These are phyloP conservation scores for Pterois miles DNA, from an alignment of 2,797 vertebrate genomes.

Conservation along the genomic window DNA sequence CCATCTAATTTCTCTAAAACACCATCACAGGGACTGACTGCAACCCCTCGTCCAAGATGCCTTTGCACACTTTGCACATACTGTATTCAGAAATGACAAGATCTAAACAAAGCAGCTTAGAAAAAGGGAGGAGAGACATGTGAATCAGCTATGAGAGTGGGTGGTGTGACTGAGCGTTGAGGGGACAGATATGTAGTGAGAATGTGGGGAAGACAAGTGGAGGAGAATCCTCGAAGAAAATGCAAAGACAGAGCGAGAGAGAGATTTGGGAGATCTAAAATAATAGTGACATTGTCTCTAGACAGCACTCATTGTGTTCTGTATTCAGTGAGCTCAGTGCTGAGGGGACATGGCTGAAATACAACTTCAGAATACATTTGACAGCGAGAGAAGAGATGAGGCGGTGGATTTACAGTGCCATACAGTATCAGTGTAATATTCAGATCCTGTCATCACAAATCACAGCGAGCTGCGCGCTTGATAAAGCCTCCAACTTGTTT, in stretches of 20 bases:
- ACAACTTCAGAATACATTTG: constrained; percentile 76
- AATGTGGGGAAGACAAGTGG: constrained; percentile 50
- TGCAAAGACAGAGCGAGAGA: constrained; percentile 46
- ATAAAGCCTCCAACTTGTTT: constrained; percentile 67
- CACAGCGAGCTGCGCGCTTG: constrained; percentile 39
- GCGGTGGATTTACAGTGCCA: constrained; percentile 75
- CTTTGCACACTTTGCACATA: constrained; percentile 44
- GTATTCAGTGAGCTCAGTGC: constrained; percentile 60
- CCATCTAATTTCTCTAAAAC: constrained; percentile 23
- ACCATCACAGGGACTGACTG: constrained; percentile 21
- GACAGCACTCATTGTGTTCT: constrained; percentile 78
- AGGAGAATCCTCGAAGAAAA: constrained; percentile 63
- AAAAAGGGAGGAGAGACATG: constrained; percentile 50
- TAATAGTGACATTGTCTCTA: constrained; percentile 76
- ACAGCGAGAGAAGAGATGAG: constrained; percentile 72
- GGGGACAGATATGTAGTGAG: constrained; percentile 38
- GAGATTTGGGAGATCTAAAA: constrained; percentile 72
- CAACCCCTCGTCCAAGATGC: constrained; percentile 21
- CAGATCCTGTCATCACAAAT: constrained; percentile 72
- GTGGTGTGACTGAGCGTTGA: constrained; percentile 52
- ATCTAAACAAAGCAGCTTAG: constrained; percentile 49
- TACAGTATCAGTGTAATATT: constrained; percentile 78
- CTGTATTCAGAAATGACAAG: constrained; percentile 52
- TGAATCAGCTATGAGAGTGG: constrained; percentile 46
- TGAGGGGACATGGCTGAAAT: constrained; percentile 73